Evolutionary conservation across 2,113 vertebrate genomes (phyloP).

Genomic region (Dermatemys mawii): DNA sequence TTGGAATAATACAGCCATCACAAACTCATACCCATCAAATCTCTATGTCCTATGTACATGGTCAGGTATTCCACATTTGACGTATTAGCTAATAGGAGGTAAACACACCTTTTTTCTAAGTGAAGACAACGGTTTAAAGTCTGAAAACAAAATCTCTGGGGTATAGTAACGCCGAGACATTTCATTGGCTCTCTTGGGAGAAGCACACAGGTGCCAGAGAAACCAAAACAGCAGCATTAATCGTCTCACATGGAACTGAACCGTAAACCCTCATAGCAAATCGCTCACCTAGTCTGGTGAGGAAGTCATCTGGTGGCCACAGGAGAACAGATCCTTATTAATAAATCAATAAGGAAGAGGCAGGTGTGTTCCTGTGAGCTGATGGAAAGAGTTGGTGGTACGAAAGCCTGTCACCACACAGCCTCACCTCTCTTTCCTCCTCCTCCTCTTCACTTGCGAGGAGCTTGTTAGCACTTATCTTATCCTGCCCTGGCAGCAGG

Average conservation of each 20-base stretch:
- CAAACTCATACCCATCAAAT: background rate
- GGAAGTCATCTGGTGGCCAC: fast-evolving
- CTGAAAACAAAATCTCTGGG: fast-evolving
- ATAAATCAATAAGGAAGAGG: background rate
- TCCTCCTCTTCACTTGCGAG: fast-evolving
- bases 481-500: background rate
- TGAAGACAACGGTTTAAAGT: background rate
- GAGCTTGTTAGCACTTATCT: background rate
- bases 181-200: background rate
- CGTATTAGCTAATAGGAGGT: background rate
- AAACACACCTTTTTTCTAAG: background rate
- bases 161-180: background rate
- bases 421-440: background rate
- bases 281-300: fast-evolving
- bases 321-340: background rate
- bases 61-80: background rate
- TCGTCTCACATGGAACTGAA: background rate
- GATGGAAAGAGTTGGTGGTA: background rate
- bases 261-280: fast-evolving
- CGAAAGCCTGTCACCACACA: background rate
- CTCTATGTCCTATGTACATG: background rate
- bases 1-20: background rate
- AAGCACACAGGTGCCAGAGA: fast-evolving
- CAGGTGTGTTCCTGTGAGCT: background rate
- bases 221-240: background rate